Percentiles rank a stretch among this genome's conserved stretches.
phyloP scores from a whole-genome alignment of 2,888 invertebrate genomes.

The Ochropacha duplaris region DNA sequence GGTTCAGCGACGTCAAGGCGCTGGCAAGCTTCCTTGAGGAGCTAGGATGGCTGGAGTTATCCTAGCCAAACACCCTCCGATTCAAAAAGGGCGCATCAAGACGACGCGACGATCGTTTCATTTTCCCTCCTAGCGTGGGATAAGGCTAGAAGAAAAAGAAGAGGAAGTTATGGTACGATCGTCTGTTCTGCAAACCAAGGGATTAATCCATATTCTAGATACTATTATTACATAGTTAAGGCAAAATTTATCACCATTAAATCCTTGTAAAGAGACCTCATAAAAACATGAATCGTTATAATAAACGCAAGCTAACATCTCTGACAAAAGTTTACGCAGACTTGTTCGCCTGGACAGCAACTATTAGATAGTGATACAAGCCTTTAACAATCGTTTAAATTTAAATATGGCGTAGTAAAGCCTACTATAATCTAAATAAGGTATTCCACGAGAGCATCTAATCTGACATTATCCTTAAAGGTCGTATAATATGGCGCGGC shows the following conservation, averaged over 20 bases:
- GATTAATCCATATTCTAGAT: too few relatives aligned
- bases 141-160: too few relatives aligned
- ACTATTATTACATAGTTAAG: neutral
- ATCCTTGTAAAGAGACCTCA: neutral
- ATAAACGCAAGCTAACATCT: neutral
- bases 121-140: too few relatives aligned
- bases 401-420: conserved; percentile 19
- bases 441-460: conserved; percentile 42
- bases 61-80: too few relatives aligned
- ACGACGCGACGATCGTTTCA: too few relatives aligned
- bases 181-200: too few relatives aligned
- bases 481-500: conserved; percentile 33
- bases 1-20: too few relatives aligned
- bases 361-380: conserved; percentile 1
- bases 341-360: neutral
- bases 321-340: neutral
- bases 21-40: too few relatives aligned
- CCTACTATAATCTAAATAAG: conserved; percentile 46
- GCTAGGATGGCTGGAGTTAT: too few relatives aligned
- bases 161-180: too few relatives aligned
- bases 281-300: neutral
- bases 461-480: conserved; percentile 56
- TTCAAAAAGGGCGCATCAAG: too few relatives aligned
- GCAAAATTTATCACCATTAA: neutral
- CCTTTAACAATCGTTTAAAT: conserved; percentile 18